Evolutionary conservation across 2,797 vertebrate species (phyloP).

Genomic region (Euphonia xanthogaster): DNA sequence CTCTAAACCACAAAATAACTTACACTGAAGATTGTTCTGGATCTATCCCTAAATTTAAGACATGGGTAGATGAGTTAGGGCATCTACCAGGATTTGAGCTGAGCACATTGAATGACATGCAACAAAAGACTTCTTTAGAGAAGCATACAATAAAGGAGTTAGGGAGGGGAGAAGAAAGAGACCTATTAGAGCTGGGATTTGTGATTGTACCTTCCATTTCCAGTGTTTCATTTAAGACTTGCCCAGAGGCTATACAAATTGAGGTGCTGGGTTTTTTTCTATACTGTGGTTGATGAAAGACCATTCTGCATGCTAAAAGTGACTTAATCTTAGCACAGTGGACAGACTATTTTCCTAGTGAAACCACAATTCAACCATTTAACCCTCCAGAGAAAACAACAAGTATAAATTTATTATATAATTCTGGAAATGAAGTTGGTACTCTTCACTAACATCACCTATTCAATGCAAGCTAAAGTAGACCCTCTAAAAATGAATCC

Average conservation of each 20-base stretch:
- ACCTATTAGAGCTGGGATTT: not conserved
- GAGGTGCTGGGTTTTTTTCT: too few relatives aligned
- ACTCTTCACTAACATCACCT: not conserved
- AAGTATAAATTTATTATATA: not conserved
- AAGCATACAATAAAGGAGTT: not conserved
- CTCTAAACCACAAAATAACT: not conserved
- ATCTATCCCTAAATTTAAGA: not conserved
- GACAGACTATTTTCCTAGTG: not conserved
- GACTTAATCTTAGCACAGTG: not conserved
- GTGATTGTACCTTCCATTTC: not conserved
- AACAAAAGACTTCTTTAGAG: not conserved
- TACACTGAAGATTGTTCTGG: not conserved
- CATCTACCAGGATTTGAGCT: not conserved
- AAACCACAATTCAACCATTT: not conserved
- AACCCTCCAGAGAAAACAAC: not conserved
- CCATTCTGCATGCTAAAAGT: not conserved
- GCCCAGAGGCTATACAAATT: not conserved
- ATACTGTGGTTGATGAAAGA: not conserved
- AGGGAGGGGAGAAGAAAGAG: not conserved
- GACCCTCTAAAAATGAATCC: not conserved
- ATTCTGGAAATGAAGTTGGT: not conserved
- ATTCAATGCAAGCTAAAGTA: not conserved
- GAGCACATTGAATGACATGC: not conserved
- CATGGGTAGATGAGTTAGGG: not conserved
- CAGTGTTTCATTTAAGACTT: not conserved